These are phyloP conservation scores for Dryobotodes eremita DNA, from an alignment of 2,888 invertebrate genomes.

Conservation along the genomic window DNA sequence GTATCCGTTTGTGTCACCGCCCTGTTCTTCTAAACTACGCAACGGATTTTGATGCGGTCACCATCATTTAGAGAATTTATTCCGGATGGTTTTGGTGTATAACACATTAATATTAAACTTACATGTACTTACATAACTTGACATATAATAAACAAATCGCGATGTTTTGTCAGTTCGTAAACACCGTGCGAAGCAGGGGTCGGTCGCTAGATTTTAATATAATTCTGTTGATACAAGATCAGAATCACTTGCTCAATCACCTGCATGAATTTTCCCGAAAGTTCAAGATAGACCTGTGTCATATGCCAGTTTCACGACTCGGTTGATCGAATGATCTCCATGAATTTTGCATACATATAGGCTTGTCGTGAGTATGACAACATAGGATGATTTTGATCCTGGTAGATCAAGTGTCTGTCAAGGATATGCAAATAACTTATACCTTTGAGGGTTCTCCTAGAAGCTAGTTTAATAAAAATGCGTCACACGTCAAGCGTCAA, in stretches of 20 bases:
- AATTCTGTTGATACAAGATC: not conserved
- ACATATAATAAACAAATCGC: not conserved
- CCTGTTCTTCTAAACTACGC: not conserved
- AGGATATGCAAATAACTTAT: slow-evolving; percentile 53
- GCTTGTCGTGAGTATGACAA: slow-evolving; percentile 50
- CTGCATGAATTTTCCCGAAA: slow-evolving; percentile 6
- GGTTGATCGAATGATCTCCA: slow-evolving; percentile 45
- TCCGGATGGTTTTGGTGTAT: not conserved
- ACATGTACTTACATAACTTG: not conserved
- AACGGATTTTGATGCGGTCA: not conserved
- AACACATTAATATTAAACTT: not conserved
- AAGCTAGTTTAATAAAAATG: slow-evolving; percentile 41
- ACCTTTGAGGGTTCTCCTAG: slow-evolving; percentile 26
- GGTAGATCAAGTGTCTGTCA: slow-evolving; percentile 45
- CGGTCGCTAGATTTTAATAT: not conserved
- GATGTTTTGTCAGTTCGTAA: not conserved
- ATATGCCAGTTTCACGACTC: slow-evolving; percentile 45
- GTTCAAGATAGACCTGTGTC: slow-evolving; percentile 35
- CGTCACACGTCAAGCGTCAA: slow-evolving; percentile 24
- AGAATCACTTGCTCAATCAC: slow-evolving; percentile 7
- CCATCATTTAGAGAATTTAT: not conserved
- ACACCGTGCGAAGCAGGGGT: not conserved
- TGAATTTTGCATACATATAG: slow-evolving; percentile 63
- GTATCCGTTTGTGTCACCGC: not conserved
- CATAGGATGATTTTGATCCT: slow-evolving; percentile 51